These are phyloP conservation scores for Danio rerio DNA, from an alignment of 2,113 vertebrate species.

Conservation along the genomic window GRCz12tu NC_133181.1:39488001-39488500, in stretches of 20 bases:
- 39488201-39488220: constrained; percentile 71
- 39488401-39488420: constrained; percentile 17
- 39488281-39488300: constrained; percentile 64
- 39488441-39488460: neutral
- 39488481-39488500: neutral
- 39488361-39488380: constrained; percentile 26
- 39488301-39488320: constrained; percentile 74
- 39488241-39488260: constrained; percentile 69
- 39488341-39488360: constrained; percentile 55
- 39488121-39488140: constrained; percentile 11
- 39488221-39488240: constrained; percentile 67
- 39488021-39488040: neutral
- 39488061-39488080: constrained; percentile 27
- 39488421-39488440: neutral
- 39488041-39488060: neutral
- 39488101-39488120: constrained; percentile 25
- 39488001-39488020: constrained; percentile 8
- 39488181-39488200: constrained; percentile 52
- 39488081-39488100: neutral
- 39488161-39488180: neutral
- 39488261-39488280: constrained; percentile 53
- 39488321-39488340: constrained; percentile 75
- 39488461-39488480: neutral
- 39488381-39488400: constrained; percentile 15
- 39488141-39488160: constrained; percentile 8